Conservation (phyloP, 2,888 invertebrate genomes). For the Nudaria mundana region DNA sequence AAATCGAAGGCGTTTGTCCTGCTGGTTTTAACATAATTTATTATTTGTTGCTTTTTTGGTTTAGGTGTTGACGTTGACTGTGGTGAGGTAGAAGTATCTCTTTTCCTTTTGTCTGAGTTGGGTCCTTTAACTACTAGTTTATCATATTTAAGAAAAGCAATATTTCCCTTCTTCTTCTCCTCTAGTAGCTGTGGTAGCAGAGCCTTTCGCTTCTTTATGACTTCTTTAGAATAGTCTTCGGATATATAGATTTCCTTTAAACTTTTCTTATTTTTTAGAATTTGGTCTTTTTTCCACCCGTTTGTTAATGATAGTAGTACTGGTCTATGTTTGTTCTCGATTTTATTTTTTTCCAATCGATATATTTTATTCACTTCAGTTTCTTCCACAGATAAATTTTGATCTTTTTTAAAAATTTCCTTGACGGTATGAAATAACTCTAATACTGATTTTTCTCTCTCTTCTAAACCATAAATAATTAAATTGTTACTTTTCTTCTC, state of each 20-base stretch:
- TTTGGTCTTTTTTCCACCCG: constrained; percentile 4
- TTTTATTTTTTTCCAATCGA: constrained; percentile 13
- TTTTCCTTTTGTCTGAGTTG: neutral
- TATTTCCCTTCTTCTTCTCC: constrained; percentile 23
- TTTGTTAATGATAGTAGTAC: neutral
- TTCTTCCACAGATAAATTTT: constrained; percentile 7
- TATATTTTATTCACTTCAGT: constrained; percentile 20
- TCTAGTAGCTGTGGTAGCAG: constrained; percentile 19
- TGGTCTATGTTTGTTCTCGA: constrained; percentile 1
- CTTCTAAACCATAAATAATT: constrained; percentile 7
- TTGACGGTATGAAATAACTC: constrained; percentile 27
- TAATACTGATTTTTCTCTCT: neutral
- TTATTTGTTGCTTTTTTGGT: constrained; percentile 8
- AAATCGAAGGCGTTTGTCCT: constrained; percentile 12
- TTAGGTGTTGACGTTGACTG: constrained; percentile 2
- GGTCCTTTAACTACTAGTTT: constrained; percentile 7
- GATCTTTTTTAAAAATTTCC: constrained; percentile 12
- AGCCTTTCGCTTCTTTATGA: constrained; percentile 20
- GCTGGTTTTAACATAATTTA: constrained; percentile 8
- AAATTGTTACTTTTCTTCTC: constrained; percentile 13
- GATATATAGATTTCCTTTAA: constrained; percentile 18
- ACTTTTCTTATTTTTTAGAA: constrained; percentile 14
- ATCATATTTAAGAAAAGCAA: constrained; percentile 23
- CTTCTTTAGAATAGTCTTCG: constrained; percentile 26
- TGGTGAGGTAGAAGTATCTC: neutral